Base-by-base conservation (phyloP, 2,888 invertebrate species). In the Torymus auratus region DNA sequence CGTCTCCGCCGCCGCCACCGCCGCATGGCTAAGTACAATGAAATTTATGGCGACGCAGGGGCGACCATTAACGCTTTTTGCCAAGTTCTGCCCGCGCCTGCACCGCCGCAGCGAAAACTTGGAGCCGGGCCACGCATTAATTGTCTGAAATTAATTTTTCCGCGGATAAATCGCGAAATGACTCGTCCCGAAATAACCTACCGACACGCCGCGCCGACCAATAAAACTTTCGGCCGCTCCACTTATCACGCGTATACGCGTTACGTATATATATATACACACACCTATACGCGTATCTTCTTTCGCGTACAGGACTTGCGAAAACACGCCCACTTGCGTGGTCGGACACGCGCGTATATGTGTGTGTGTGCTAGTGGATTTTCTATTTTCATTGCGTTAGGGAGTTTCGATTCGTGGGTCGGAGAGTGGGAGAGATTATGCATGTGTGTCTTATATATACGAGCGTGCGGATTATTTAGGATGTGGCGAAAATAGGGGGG, bases 71-170 rank as follows among this genome's bases (percentile, higher is more conserved):
- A 78, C 73, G 83, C 82, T 52, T 73, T 78, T 83, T 85, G 84
- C 84, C 84, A 84, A 84, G 83, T 84, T 60, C 41, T 58, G 28
- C 55, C 72, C 13, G 23, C 13, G 23, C n/a, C 14, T 41, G 10
- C 7, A 12, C 62, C 12, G 53, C 60, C 17, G 56, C 53, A n/a
- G 13, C 58, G 76, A 79, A 69, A 81, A 81, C 76, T 85, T 85
- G 85, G 85, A 84, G 60, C 60, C 55, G 60, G 75, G 85, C 85
- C 85, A 85, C 75, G 82, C 84, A 84, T 85, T 84, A 85, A 84
- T 85, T 85, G 85, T 84, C 84, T 83, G 82, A 83, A 85, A 84
- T 85, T 84, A 84, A 85, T 85, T 85, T 85, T 85, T 85, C 81
- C 80, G 55, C 78, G 67, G 58, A 68, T 52, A 68, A 52, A 69